phyloP scores from a whole-genome alignment of 2,797 vertebrate species.

The Acipenser ruthenus region DNA sequence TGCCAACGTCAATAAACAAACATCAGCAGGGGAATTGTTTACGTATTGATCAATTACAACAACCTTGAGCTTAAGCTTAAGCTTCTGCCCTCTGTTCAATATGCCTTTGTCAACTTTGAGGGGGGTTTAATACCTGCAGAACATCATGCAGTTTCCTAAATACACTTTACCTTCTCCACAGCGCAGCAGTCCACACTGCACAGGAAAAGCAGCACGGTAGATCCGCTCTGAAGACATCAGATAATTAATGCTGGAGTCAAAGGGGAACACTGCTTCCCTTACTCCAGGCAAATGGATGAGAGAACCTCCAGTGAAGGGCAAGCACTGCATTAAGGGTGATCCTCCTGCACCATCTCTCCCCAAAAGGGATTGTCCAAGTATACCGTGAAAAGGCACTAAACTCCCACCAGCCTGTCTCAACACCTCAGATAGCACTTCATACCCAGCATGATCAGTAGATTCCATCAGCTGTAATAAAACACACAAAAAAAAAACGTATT shows the following conservation, averaged over 20 bases:
- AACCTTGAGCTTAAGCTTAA: too few species aligned
- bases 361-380: slow-evolving; percentile 42
- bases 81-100: too few species aligned
- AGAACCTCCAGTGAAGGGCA: slow-evolving; percentile 28
- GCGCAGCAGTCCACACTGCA: slow-evolving; percentile 46
- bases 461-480: slow-evolving; percentile 48
- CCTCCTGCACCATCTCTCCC: slow-evolving; percentile 2
- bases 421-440: slow-evolving; percentile 61
- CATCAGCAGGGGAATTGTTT: background rate
- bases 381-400: slow-evolving; percentile 62
- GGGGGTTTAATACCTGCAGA: too few species aligned
- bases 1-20: background rate
- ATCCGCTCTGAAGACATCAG: slow-evolving; percentile 59
- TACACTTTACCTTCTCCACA: slow-evolving; percentile 53
- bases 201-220: slow-evolving; percentile 64
- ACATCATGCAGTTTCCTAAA: background rate
- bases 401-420: slow-evolving; percentile 61
- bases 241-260: slow-evolving; percentile 63
- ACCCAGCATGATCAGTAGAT: slow-evolving; percentile 63
- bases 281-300: background rate
- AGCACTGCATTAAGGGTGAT: background rate
- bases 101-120: background rate
- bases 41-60: background rate
- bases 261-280: slow-evolving; percentile 38
- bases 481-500: slow-evolving; percentile 11